A percentile compares a stretch with the other conserved stretches of the same genome.
These are phyloP conservation scores for Apteryx owenii DNA, from an alignment of 2,113 vertebrate genomes.

Conservation along the genomic window DNA sequence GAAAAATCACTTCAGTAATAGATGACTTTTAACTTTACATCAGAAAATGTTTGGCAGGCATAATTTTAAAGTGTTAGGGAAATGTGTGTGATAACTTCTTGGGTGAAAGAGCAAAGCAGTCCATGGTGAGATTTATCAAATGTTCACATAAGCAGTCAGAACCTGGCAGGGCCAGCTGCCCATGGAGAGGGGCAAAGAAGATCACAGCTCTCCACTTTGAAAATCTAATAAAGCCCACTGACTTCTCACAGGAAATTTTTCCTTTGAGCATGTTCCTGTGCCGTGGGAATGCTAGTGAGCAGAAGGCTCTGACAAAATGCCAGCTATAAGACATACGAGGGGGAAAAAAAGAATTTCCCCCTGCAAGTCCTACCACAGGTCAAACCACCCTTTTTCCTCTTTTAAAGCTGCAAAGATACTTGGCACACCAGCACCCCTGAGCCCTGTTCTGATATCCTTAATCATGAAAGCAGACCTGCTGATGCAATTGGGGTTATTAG, in stretches of 20 bases:
- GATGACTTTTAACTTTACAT: constrained; percentile 69
- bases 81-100: constrained; percentile 55
- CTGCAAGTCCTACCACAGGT: constrained; percentile 8
- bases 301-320: constrained; percentile 53
- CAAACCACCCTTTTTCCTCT: neutral
- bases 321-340: constrained; percentile 24
- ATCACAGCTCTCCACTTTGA: constrained; percentile 52
- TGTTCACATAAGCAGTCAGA: constrained; percentile 49
- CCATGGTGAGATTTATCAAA: constrained; percentile 52
- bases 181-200: constrained; percentile 6
- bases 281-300: constrained; percentile 8
- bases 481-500: neutral
- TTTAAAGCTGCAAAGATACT: neutral
- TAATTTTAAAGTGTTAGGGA: constrained; percentile 67
- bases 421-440: neutral
- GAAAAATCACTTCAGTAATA: constrained; percentile 66
- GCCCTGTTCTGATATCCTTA: neutral
- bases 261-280: constrained; percentile 8
- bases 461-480: neutral
- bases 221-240: constrained; percentile 57
- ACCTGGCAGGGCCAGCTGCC: constrained; percentile 24
- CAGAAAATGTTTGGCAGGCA: constrained; percentile 70
- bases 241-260: constrained; percentile 43
- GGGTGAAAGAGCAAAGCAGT: constrained; percentile 66
- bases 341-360: neutral